Evolutionary conservation across 2,113 vertebrate species (phyloP).

Genomic region (Ptilonorhynchus violaceus): DNA sequence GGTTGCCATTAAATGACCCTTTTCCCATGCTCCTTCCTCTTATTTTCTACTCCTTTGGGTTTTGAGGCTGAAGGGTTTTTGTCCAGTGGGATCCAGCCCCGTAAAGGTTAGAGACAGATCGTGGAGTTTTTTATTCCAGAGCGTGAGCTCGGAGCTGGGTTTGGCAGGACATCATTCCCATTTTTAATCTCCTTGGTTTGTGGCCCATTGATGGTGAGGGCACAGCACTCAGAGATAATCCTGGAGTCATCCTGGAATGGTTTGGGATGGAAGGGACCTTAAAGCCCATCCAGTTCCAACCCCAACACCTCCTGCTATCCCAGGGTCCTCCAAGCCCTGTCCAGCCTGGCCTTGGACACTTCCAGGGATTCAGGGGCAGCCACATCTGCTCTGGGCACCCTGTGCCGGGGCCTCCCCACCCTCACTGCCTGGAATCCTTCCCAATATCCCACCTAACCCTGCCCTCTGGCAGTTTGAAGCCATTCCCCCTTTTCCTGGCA

Average conservation of each 20-base stretch:
- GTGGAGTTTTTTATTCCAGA: not conserved
- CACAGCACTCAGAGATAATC: not conserved
- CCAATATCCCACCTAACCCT: rapidly evolving
- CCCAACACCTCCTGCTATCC: not conserved
- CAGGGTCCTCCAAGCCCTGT: not conserved
- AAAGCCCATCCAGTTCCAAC: not conserved
- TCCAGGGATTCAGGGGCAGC: not conserved
- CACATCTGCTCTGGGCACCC: not conserved
- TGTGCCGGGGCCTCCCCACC: not conserved
- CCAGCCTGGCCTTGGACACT: not conserved
- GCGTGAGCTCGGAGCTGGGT: not conserved
- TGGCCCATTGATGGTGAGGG: not conserved
- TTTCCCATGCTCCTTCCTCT: not conserved
- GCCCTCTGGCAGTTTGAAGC: not conserved
- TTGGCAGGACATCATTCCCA: not conserved
- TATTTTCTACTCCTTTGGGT: not conserved
- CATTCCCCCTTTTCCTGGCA: not conserved
- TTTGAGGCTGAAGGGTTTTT: not conserved
- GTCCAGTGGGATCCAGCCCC: not conserved
- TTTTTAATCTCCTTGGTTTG: not conserved
- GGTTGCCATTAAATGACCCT: not conserved
- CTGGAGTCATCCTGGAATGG: not conserved
- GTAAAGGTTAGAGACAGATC: not conserved
- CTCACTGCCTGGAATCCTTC: no score
- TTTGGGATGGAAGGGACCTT: not conserved